Evolutionary conservation across 2,797 vertebrate genomes (phyloP).

Genomic region (Myotis findleyi): DNA sequence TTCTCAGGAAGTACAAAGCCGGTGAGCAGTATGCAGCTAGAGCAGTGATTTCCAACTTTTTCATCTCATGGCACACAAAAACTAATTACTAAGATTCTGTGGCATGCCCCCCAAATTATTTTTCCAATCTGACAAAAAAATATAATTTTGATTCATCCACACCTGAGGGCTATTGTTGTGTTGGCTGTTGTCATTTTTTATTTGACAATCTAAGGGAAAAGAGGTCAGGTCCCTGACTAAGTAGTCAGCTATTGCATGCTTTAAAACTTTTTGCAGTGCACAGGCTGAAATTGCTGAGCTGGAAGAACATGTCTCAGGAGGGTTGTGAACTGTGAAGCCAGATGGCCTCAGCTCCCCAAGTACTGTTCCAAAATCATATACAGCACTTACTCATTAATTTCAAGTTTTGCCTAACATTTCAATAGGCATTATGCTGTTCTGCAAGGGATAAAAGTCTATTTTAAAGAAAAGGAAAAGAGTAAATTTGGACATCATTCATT

Average conservation of each 20-base stretch:
- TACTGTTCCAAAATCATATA: conserved; percentile 12
- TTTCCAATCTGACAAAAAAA: not conserved
- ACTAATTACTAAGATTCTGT: not conserved
- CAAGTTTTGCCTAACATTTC: conserved; percentile 18
- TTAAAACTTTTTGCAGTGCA: not conserved
- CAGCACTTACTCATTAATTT: conserved; percentile 56
- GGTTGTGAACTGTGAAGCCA: conserved; percentile 29
- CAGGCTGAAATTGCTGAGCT: not conserved
- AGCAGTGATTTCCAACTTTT: not conserved
- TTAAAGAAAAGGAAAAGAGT: conserved; percentile 41
- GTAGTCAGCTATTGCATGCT: not conserved
- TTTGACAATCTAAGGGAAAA: not conserved
- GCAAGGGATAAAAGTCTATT: conserved; percentile 19
- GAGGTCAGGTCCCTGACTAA: not conserved
- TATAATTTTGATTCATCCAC: not conserved
- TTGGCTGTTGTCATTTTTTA: not conserved
- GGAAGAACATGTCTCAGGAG: conserved; percentile 24
- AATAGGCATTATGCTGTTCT: not conserved
- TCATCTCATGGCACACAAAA: not conserved
- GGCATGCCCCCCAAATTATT: too few species aligned
- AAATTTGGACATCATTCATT: not conserved
- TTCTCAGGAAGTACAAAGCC: conserved; percentile 41
- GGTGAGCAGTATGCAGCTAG: not conserved
- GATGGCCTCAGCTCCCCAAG: conserved; percentile 38
- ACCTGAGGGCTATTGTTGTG: not conserved